Percentiles rank a stretch among this genome's conserved stretches.
Evolutionary conservation across 1,140 invertebrate genomes (phyloP).

Genomic region (Bicyclus anynana): DNA sequence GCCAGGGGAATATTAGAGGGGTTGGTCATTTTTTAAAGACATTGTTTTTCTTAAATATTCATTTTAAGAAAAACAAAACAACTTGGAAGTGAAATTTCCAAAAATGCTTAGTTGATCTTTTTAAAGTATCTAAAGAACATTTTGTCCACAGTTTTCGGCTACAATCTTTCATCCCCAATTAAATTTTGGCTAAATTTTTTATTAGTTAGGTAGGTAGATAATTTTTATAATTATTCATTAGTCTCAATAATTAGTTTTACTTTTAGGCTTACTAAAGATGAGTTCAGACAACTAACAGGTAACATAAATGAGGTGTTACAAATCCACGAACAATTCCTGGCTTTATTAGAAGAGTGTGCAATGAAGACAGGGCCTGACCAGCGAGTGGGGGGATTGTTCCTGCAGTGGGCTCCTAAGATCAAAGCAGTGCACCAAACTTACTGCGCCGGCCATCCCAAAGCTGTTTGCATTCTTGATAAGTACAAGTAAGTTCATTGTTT

Average conservation of each 20-base stretch:
- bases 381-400: slow-evolving; percentile 93
- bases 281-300: slow-evolving; percentile 90
- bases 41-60: too few species aligned
- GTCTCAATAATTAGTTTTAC: neutral
- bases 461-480: slow-evolving; percentile 93
- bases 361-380: slow-evolving; percentile 85
- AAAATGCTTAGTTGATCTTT: too few species aligned
- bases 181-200: too few species aligned
- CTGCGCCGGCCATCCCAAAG: slow-evolving; percentile 94
- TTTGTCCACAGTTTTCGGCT: too few species aligned
- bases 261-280: slow-evolving; percentile 88
- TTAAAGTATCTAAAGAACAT: too few species aligned
- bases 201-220: too few species aligned
- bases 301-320: slow-evolving; percentile 93
- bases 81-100: too few species aligned
- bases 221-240: neutral
- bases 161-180: too few species aligned
- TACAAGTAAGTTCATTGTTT: slow-evolving; percentile 92
- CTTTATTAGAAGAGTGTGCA: slow-evolving; percentile 86
- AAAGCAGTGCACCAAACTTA: slow-evolving; percentile 93
- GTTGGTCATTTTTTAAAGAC: too few species aligned
- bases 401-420: slow-evolving; percentile 90
- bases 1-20: too few species aligned
- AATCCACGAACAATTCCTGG: slow-evolving; percentile 88
- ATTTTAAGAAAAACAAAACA: too few species aligned